Conservation (phyloP, 2,113 vertebrate species). For the Pungitius pungitius region DNA sequence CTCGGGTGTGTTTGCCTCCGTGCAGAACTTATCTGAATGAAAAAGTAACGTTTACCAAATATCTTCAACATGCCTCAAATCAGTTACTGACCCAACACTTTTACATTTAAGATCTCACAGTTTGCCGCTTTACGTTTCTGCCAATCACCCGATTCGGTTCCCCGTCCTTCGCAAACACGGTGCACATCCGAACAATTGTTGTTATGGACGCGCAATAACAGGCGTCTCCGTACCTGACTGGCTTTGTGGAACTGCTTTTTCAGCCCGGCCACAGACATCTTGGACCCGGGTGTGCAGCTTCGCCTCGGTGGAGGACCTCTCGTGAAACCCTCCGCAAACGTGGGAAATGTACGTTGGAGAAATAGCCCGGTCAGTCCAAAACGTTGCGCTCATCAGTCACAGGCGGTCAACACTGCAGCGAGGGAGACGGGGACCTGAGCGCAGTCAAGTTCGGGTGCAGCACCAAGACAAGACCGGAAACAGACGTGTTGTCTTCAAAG, state of each 20-base stretch:
- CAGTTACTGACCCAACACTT: not conserved
- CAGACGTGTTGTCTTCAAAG: not conserved
- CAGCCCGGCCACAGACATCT: constrained; percentile 89
- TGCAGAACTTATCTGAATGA: constrained; percentile 6
- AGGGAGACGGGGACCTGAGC: not conserved
- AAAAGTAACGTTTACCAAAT: not conserved
- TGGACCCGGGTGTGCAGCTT: constrained; percentile 21
- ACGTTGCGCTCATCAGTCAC: constrained; percentile 34
- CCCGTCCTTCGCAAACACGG: not conserved
- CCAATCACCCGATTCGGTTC: no score
- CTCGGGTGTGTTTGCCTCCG: constrained; percentile 1
- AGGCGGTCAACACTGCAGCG: constrained; percentile 17
- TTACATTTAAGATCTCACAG: no score
- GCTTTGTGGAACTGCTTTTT: constrained; percentile 94
- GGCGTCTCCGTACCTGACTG: constrained; percentile 85
- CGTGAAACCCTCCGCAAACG: not conserved
- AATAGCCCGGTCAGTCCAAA: not conserved
- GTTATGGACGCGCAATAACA: constrained; percentile 21
- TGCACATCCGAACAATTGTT: constrained; percentile 28
- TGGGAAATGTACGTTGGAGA: not conserved
- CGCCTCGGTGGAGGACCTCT: not conserved
- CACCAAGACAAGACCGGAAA: not conserved
- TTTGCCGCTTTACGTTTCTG: not conserved
- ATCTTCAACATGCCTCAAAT: not conserved
- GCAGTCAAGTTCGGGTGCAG: not conserved